Evolutionary conservation across 2,888 invertebrate genomes (phyloP).

Genomic region (Stenodera caucasica): DNA sequence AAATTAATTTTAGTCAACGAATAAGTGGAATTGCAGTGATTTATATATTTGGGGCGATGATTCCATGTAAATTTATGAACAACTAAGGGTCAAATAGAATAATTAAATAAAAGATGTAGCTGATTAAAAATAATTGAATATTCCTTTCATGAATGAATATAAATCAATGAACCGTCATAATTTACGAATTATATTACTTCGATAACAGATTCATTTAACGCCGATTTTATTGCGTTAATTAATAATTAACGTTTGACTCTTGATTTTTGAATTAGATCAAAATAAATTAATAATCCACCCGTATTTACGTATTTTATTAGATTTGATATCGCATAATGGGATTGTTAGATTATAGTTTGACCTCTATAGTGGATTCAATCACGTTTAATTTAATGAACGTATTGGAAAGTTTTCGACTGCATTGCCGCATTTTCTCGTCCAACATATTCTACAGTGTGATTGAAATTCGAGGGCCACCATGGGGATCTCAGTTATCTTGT

Average conservation of each 20-base stretch:
- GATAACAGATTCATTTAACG: background rate
- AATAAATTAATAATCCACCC: too few relatives aligned
- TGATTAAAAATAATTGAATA: background rate
- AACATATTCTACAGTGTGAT: too few relatives aligned
- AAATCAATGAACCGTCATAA: background rate
- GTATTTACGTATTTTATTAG: background rate
- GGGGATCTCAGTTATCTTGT: too few relatives aligned
- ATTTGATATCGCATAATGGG: background rate
- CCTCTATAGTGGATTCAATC: slow-evolving; percentile 26
- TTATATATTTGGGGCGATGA: background rate
- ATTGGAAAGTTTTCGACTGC: slow-evolving; percentile 41
- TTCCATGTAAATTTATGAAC: background rate
- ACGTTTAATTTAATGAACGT: slow-evolving; percentile 32
- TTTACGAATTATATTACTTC: background rate
- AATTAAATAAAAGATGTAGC: background rate
- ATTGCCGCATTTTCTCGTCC: slow-evolving; percentile 36
- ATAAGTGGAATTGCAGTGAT: too few relatives aligned
- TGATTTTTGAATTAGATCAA: too few relatives aligned
- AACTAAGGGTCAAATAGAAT: background rate
- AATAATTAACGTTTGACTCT: background rate
- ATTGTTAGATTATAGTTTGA: slow-evolving; percentile 1
- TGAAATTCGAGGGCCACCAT: too few relatives aligned
- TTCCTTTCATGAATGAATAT: background rate
- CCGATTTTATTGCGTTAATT: too few relatives aligned
- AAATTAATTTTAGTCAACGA: too few relatives aligned